phyloP scores from a whole-genome alignment of 2,888 invertebrate genomes.

The Panopea generosa region DNA sequence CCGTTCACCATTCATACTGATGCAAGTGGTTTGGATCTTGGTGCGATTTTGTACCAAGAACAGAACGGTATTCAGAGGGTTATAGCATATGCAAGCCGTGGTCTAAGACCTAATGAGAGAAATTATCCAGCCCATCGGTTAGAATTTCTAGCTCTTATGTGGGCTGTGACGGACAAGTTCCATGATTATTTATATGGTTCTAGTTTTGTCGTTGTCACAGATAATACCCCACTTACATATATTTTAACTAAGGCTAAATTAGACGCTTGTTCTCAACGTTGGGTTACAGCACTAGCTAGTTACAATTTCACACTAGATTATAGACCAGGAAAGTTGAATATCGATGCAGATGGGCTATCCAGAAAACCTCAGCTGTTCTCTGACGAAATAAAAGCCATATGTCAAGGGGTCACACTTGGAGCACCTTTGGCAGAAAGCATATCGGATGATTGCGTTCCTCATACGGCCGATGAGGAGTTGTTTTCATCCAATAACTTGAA shows the following conservation, averaged over 20 bases:
- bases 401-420: too few relatives aligned
- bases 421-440: too few relatives aligned
- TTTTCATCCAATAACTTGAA: too few relatives aligned
- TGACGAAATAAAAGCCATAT: too few relatives aligned
- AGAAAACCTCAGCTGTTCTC: too few relatives aligned
- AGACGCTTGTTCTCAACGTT: conserved; percentile 28
- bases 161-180: conserved; percentile 49
- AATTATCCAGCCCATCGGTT: conserved; percentile 48
- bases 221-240: conserved; percentile 55
- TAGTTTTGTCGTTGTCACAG: conserved; percentile 18
- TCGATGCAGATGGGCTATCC: conserved; percentile 34
- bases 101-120: conserved; percentile 25
- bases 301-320: conserved; percentile 37
- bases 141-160: conserved; percentile 45
- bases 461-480: too few relatives aligned
- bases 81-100: conserved; percentile 45
- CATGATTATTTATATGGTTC: conserved; percentile 45
- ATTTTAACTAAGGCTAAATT: conserved; percentile 35
- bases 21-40: conserved; percentile 4
- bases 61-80: conserved; percentile 11
- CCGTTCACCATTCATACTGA: conserved; percentile 39
- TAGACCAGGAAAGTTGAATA: conserved; percentile 25
- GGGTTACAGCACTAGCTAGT: conserved; percentile 43
- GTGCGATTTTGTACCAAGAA: conserved; percentile 7
- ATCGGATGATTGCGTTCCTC: too few relatives aligned